Evolutionary conservation across 2,888 invertebrate species (phyloP).

Genomic region (Tuberolachnus salignus): DNA sequence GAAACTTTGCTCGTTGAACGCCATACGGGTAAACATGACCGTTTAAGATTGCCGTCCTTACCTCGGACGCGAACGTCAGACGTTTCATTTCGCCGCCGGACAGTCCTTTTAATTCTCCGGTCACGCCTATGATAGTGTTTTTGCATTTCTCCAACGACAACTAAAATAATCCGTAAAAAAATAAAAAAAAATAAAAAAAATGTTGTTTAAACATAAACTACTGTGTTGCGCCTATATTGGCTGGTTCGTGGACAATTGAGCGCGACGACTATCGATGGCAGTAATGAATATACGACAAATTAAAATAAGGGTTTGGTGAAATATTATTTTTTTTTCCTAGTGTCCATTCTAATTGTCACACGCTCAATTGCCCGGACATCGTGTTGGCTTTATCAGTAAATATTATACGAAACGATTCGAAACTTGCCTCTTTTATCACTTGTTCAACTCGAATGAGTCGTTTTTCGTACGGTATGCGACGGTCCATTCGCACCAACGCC

Average conservation of each 20-base stretch:
- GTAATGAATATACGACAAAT: neutral
- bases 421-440: slow-evolving; percentile 79
- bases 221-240: too few species aligned
- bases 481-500: slow-evolving; percentile 86
- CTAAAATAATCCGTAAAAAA: slow-evolving; percentile 59
- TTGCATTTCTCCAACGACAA: slow-evolving; percentile 68
- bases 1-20: too few species aligned
- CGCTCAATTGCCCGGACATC: too few species aligned
- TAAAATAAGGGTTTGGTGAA: neutral
- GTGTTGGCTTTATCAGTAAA: too few species aligned
- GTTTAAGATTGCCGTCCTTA: slow-evolving; percentile 58
- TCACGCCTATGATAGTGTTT: slow-evolving; percentile 86
- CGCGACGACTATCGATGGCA: too few species aligned
- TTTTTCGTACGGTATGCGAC: slow-evolving; percentile 73
- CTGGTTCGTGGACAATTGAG: too few species aligned
- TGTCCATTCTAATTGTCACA: too few species aligned
- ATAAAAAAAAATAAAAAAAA: too few species aligned
- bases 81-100: slow-evolving; percentile 97
- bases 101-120: slow-evolving; percentile 86
- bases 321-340: neutral
- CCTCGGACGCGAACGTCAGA: slow-evolving; percentile 94
- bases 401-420: neutral
- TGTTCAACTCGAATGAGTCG: slow-evolving; percentile 82
- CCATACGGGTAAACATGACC: too few species aligned
- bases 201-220: too few species aligned